phyloP scores from a whole-genome alignment of 2,113 vertebrate species.

The Kryptolebias marmoratus region DNA sequence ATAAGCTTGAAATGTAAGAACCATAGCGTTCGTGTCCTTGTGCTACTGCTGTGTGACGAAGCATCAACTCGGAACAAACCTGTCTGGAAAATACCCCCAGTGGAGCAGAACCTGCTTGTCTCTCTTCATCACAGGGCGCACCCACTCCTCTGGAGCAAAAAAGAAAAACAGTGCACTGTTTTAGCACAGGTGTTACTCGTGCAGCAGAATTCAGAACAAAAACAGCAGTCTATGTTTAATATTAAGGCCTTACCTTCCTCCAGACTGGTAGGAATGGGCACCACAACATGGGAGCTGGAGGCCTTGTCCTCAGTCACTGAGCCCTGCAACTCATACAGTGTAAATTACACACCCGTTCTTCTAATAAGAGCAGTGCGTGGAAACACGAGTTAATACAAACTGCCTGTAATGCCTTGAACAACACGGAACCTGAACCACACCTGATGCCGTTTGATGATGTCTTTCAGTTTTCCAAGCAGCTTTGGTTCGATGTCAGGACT shows the following conservation, averaged over 20 bases:
- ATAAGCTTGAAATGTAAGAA: not conserved
- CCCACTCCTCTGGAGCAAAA: conserved; percentile 91
- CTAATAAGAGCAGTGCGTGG: not conserved
- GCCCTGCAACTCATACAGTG: conserved; percentile 78
- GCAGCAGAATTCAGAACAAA: conserved; percentile 4
- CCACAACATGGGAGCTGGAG: conserved; percentile 89
- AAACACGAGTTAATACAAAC: not conserved
- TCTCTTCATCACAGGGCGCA: conserved; percentile 97
- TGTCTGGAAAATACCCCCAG: conserved; percentile 98
- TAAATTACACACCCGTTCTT: not conserved
- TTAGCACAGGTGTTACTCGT: not conserved
- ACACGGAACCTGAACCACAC: conserved; percentile 65
- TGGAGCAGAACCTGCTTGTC: conserved; percentile 97
- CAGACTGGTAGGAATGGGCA: conserved; percentile 89
- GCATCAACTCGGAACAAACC: conserved; percentile 75
- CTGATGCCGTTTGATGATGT: conserved; percentile 97
- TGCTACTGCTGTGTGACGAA: not conserved
- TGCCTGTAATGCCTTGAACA: not conserved
- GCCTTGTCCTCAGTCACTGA: conserved; percentile 93
- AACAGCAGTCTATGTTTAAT: not conserved
- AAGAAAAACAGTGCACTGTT: not conserved
- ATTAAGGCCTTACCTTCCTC: conserved; percentile 86
- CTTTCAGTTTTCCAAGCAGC: conserved; percentile 92
- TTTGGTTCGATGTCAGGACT: conserved; percentile 94
- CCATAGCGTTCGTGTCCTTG: not conserved